Evolutionary conservation across 2,113 vertebrate genomes (phyloP), one percentile per base, ranked within the genome.

Genomic region (Clinocottus analis): DNA sequence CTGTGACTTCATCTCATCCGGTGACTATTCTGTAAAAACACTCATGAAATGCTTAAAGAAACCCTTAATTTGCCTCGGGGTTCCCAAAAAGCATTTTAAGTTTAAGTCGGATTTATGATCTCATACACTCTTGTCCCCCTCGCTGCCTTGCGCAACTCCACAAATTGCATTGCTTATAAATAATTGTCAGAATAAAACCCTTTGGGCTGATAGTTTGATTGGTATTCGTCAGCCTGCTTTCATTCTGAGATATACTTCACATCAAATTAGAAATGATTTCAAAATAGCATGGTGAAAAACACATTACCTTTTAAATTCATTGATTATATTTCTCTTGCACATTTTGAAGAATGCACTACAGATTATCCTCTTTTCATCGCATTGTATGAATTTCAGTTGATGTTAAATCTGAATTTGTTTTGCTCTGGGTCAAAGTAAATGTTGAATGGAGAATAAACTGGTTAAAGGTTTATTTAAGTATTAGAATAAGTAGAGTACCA

Each of bases 21-120:
- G 55, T 68, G 55, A 51, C 37, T 21, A 4, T 81, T 43, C 31
- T 43, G 7, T 64, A 58, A 65, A 72, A 80, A 72, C 80, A 75
- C 77, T 83, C 58, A 23, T 39, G 23, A 61, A 74, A 27, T 72
- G 77, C 85, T 82, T 77, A 37, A 39, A 78, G 67, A 69, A 79
- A 69, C 55, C 13, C 21, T 47, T 56, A 76, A 67, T 70, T 71
- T 53, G 59, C 74, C 83, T 80, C 65, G 63, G 17, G 17, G 66
- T 13, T 69, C 78, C 69, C 63, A 23, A 21, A 68, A 49, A 47
- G 77, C 71, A 83, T 59, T 83, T 81, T 35, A 72, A 65, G 17
- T 60, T 70, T 33, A 58, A 63, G 60, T 74, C 72, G 80, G 72
- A 76, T 67, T 81, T 51, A 80, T 60, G 58, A 29, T 41, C 31